phyloP scores from a whole-genome alignment of 2,888 invertebrate species.

The Steinernema carpocapsae region DNA sequence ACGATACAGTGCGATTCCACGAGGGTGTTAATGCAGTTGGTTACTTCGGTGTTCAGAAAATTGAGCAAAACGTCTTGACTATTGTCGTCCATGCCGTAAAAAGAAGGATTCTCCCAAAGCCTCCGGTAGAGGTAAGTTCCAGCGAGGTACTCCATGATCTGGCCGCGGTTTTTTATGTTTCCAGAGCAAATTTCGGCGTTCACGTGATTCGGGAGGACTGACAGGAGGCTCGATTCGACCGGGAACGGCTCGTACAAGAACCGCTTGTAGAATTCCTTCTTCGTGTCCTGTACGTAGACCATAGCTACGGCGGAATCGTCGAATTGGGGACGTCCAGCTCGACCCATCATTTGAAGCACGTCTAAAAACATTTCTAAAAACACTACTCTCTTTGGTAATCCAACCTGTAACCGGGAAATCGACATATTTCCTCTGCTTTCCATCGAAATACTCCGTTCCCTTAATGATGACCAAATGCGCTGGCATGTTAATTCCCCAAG shows the following conservation, averaged over 20 bases:
- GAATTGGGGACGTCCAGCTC: conserved; percentile 95
- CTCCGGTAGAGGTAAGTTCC: conserved; percentile 99
- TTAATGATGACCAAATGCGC: conserved; percentile 97
- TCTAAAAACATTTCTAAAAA: conserved; percentile 73
- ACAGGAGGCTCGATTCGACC: conserved; percentile 90
- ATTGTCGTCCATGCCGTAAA: conserved; percentile 81
- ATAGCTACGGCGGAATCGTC: conserved; percentile 82
- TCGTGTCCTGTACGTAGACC: conserved; percentile 81
- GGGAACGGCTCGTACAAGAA: conserved; percentile 99
- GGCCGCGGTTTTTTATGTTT: conserved; percentile 88
- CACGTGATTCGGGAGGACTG: conserved; percentile 90
- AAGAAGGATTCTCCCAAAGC: conserved; percentile 69
- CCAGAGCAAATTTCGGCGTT: conserved; percentile 93
- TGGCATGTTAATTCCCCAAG: conserved; percentile 99
- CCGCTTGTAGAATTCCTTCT: conserved; percentile 95
- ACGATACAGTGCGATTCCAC: conserved; percentile 81
- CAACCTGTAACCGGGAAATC: conserved; percentile 94
- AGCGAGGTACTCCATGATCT: conserved; percentile 92
- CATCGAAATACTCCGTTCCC: conserved; percentile 98
- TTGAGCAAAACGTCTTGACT: conserved; percentile 72
- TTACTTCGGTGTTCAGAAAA: conserved; percentile 83
- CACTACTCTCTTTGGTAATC: neutral
- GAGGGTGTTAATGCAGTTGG: conserved; percentile 79
- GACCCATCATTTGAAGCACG: conserved; percentile 99
- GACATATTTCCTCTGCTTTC: conserved; percentile 91